Base-by-base conservation (phyloP, 64 coral and sea anemone species). In the Montipora cactus region DNA sequence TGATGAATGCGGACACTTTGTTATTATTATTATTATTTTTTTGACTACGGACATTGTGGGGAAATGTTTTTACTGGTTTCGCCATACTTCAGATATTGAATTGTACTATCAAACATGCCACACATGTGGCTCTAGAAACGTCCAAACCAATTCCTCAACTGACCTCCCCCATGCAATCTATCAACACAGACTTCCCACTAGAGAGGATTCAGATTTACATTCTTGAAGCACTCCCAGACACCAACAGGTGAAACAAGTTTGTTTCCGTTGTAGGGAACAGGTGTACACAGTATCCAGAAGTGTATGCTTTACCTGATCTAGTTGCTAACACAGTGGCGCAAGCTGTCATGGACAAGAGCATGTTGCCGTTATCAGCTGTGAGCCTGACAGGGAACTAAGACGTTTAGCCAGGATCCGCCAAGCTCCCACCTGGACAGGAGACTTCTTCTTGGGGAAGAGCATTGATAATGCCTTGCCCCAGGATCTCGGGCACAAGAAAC, bases 181-280 rank as follows among this genome's bases (percentile, higher is more conserved):
- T 79, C 75, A 91, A 91, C 46, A 74, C 79, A 67, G 90, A 79
- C 77, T 81, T 71, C 28, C 90, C 90, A 68, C 49, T 91, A 12
- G 89, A 91, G 70, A 91, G 89, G 11, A 82, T 91, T 50, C 77
- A 80, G 16, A 74, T 91, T 15, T 44, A 91, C 76, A 82, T 83
- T 73, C 66, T 91, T 48, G 89, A 78, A 67, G 77, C 89, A 59
- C 78, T 91, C 57, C 89, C 89, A 67, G 89, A 80, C 67, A 91
- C 89, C 79, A 45, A 69, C 37, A 44, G 21, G 58, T 44, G 79
- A 13, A 91, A 91, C 89, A 91, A 91, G 3, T 91, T 67, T 91
- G 78, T 81, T 52, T 59, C 62, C 2, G 89, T 91, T 79, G 89
- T 91, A 68, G 89, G 67, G 0, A 77, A 81, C 78, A 71, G 4